A percentile compares a stretch with the other conserved stretches of the same genome.
Conservation (phyloP, 1,140 invertebrate genomes). For the Limonius californicus region DNA sequence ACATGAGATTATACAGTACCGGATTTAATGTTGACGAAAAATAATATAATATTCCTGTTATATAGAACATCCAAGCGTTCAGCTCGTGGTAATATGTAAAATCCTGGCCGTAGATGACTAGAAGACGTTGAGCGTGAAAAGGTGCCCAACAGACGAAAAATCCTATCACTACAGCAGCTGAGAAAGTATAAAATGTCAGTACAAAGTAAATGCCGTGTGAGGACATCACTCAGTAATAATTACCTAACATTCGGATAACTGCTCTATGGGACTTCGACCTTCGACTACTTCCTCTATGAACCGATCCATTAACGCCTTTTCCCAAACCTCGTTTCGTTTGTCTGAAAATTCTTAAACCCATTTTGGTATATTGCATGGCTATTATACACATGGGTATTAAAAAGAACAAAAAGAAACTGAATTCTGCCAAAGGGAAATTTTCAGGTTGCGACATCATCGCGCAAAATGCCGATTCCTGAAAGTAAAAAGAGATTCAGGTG, state of each 20-base stretch:
- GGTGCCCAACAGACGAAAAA: slow-evolving; percentile 98
- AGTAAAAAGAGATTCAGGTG: too few species aligned
- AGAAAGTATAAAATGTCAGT: too few species aligned
- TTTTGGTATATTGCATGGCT: slow-evolving; percentile 69
- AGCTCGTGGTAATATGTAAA: slow-evolving; percentile 59
- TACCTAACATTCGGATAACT: slow-evolving; percentile 80
- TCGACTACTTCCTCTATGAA: slow-evolving; percentile 59
- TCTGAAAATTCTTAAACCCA: slow-evolving; percentile 66
- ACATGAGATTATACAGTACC: slow-evolving; percentile 90
- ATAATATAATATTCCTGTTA: slow-evolving; percentile 81
- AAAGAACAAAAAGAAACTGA: slow-evolving; percentile 81
- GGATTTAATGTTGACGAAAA: slow-evolving; percentile 87
- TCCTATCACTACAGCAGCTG: slow-evolving; percentile 92
- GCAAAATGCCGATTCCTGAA: slow-evolving; percentile 70
- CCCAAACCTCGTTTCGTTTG: slow-evolving; percentile 50
- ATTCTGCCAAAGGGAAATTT: slow-evolving; percentile 67
- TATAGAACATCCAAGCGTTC: slow-evolving; percentile 76
- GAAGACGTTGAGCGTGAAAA: slow-evolving; percentile 86
- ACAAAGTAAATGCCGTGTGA: slow-evolving; percentile 37
- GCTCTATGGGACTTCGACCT: slow-evolving; percentile 67
- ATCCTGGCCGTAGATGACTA: slow-evolving; percentile 66
- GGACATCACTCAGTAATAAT: slow-evolving; percentile 44
- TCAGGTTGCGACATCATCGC: slow-evolving; percentile 62
- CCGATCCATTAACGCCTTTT: slow-evolving; percentile 57
- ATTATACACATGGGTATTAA: slow-evolving; percentile 77